phyloP scores from a whole-genome alignment of 2,113 vertebrate genomes.

The Tursiops truncatus region DNA sequence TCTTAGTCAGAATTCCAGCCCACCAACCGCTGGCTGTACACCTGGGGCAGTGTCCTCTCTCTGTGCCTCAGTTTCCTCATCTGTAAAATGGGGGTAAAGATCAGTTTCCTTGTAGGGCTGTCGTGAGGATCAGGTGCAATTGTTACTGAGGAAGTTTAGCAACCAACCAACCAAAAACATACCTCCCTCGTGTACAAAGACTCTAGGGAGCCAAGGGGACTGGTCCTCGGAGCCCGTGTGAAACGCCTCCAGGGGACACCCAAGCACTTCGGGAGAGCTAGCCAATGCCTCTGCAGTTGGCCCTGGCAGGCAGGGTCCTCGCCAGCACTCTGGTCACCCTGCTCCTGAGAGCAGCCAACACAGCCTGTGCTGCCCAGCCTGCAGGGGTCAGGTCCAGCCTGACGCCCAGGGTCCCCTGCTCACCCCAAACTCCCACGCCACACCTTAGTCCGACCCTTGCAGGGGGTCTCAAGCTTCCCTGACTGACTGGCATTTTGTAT shows the following conservation, averaged over 20 bases:
- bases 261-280: background rate
- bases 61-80: background rate
- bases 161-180: background rate
- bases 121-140: background rate
- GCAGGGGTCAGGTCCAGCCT: background rate
- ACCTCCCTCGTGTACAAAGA: accelerated
- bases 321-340: background rate
- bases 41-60: background rate
- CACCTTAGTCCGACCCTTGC: background rate
- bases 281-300: background rate
- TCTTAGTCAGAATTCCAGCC: background rate
- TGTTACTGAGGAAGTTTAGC: background rate
- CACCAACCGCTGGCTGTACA: background rate
- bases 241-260: background rate
- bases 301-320: background rate
- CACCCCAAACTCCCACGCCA: background rate
- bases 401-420: background rate
- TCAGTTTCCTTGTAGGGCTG: background rate
- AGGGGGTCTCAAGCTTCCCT: background rate
- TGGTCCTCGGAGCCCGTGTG: background rate
- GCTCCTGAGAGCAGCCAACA: background rate
- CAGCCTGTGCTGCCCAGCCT: background rate
- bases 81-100: background rate
- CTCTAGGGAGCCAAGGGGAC: background rate
- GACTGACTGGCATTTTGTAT: background rate